Base-by-base conservation (phyloP, 2,113 vertebrate species). In the Empidonax alnorum region DNA sequence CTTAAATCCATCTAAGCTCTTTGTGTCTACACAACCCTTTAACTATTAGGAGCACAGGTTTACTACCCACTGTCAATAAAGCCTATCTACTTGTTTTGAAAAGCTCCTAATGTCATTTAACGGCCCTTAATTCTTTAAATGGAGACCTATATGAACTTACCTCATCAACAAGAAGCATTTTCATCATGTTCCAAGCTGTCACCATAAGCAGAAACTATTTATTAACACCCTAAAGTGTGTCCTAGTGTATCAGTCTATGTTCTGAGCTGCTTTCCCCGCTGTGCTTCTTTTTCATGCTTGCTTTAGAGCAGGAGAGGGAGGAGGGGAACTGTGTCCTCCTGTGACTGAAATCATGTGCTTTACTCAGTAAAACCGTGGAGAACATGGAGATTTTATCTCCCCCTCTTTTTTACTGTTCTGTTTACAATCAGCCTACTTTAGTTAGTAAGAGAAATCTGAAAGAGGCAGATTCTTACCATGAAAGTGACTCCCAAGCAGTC, bases 371-470 rank as follows among this genome's bases (percentile, higher is more conserved):
- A n/a, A 27, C 25, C 0, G 0, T 22, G 30, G 37, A 80, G 16
- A 37, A 77, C 7, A 66, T n/a, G 16, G 14, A 94, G 30, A 88
- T 90, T 86, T 84, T 87, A 55, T 56, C 31, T 84, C n/a, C 12
- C 28, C 5, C 23, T 49, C 46, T 33, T 65, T 84, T 84, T 92
- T 53, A 46, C 76, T 49, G 24, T 31, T 92, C 55, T 89, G 66
- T 92, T 93, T 96, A 84, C 8, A 14, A 61, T n/a, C 55, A 92
- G 28, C 47, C 67, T 88, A 37, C 82, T 88, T 63, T 42, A 88
- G 47, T 37, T 31, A 50, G 79, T 12, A 88, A 50, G 24, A 83
- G 52, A 88, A 84, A 86, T 90, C 39, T 80, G 55, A 94, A 79
- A 73, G 52, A 85, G 35, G 16, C 12, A 37, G 37, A 65, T 93